Evolutionary conservation across 2,888 invertebrate genomes (phyloP), one percentile per base, ranked within the genome.

Genomic region (Nephrotoma appendiculata): DNA sequence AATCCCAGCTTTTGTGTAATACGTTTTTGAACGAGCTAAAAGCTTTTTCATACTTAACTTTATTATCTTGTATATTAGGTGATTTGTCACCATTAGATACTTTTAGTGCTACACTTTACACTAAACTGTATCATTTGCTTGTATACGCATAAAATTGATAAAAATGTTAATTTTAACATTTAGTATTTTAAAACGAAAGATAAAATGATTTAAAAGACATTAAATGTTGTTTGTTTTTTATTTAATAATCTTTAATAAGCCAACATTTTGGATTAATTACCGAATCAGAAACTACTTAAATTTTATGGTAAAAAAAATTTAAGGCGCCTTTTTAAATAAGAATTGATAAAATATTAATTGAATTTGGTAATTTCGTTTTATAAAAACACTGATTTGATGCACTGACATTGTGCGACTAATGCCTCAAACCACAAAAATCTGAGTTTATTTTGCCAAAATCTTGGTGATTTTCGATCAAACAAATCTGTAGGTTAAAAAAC

Each of bases 81-180:
- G 31, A 31, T 71, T 44, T 44, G 9, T 31, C 31, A 71, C 31
- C 31, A 71, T 71, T 71, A 31, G 7, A 4, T 71, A 31, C 19
- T 71, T 31, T 44, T 71, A 71, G 19, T 71, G 31, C 31, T 19
- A 71, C 71, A 71, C 12, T 31, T 1, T 19, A 31, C 71, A 71
- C 52, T 44, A 44, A 31, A 31, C 2, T 31, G 2, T 48, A 71
- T 71, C 7, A 71, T 31, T 71, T 31, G 71, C 71, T 71, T 31
- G 11, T 71, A 71, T 31, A 71, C 19, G 31, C 71, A 71, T 71
- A 71, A 71, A 31, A 71, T 71, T 71, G 71, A 71, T 71, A 31
- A 71, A 71, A 31, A 31, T 71, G 71, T 71, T 71, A 71, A 71
- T 71, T 71, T 71, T 71, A 7, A 71, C 31, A 31, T 71, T 57